Percentiles rank a stretch among this genome's conserved stretches.
phyloP scores from a whole-genome alignment of 1,140 invertebrate genomes.

The Mercenaria mercenaria region DNA sequence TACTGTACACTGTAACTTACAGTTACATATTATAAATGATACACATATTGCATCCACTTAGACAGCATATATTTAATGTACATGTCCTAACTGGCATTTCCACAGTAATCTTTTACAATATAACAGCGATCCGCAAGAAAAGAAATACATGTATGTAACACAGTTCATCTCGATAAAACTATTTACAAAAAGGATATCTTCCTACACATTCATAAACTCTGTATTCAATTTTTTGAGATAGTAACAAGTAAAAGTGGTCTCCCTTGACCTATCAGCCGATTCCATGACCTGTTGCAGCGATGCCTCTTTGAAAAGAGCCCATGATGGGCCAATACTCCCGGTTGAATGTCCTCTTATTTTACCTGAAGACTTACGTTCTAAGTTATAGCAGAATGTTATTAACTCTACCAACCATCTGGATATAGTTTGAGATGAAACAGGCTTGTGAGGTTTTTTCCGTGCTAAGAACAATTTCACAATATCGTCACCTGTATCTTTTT shows the following conservation, averaged over 20 bases:
- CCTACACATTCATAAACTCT: background rate
- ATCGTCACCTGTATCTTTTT: background rate
- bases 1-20: no score
- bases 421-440: background rate
- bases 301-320: background rate
- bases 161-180: no score
- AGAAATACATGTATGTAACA: no score
- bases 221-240: background rate
- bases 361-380: background rate
- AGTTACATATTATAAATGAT: no score
- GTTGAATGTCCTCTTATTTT: background rate
- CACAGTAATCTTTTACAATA: no score
- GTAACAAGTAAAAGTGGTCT: background rate
- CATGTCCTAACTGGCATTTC: no score
- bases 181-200: no score
- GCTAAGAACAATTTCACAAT: background rate
- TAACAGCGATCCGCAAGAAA: no score
- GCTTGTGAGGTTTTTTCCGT: background rate
- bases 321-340: background rate
- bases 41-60: no score
- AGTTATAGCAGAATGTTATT: background rate
- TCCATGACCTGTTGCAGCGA: background rate
- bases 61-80: no score
- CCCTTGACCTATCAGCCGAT: background rate
- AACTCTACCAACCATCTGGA: background rate